A percentile compares a stretch with the other conserved stretches of the same genome.
Conservation (phyloP, 2,888 invertebrate species). For the Corbicula japonica region DNA sequence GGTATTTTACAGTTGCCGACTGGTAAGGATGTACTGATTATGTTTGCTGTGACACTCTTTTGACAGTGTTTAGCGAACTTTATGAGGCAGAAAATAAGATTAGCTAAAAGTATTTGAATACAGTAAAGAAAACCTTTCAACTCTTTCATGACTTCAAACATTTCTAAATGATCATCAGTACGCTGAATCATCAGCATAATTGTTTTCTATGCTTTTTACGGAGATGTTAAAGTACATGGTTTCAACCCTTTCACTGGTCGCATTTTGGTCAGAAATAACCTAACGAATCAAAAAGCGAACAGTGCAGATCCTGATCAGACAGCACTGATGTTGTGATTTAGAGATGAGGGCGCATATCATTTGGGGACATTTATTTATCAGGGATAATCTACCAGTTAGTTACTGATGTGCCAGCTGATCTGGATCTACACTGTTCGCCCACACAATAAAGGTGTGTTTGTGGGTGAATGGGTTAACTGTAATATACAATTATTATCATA, state of each 20-base stretch:
- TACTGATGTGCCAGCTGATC: too few relatives aligned
- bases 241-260: too few relatives aligned
- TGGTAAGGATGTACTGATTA: conserved; percentile 20
- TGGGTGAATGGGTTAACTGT: background rate
- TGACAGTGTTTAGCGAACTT: conserved; percentile 44
- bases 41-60: conserved; percentile 43
- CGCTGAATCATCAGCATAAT: conserved; percentile 46
- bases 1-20: conserved; percentile 3
- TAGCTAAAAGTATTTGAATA: conserved; percentile 19
- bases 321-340: too few relatives aligned
- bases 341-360: too few relatives aligned
- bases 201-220: conserved; percentile 22
- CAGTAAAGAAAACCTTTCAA: background rate
- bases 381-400: too few relatives aligned
- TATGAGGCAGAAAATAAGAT: conserved; percentile 53
- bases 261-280: too few relatives aligned
- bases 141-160: conserved; percentile 51
- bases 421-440: too few relatives aligned
- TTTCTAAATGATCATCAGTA: conserved; percentile 38
- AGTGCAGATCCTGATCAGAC: too few relatives aligned
- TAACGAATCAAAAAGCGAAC: too few relatives aligned
- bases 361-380: too few relatives aligned
- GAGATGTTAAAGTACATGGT: background rate
- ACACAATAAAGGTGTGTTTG: background rate
- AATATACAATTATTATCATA: background rate